Evolutionary conservation across 2,797 vertebrate genomes (phyloP).

Genomic region (Propithecus perrieri): DNA sequence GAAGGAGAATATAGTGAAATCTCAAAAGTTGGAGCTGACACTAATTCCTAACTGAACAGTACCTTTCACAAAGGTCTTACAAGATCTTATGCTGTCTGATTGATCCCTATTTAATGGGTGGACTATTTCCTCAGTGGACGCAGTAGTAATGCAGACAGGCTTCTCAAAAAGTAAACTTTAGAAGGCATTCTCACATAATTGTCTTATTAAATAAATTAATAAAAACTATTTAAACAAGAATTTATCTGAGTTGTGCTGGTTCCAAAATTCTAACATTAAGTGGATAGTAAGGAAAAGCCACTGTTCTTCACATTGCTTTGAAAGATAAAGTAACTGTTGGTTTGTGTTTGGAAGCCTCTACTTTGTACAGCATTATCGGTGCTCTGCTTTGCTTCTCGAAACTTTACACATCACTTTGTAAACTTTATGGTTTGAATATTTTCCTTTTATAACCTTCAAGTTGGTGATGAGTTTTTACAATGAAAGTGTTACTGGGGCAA

Average conservation of each 20-base stretch:
- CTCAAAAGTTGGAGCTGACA: neutral
- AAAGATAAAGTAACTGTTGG: neutral
- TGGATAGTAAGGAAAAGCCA: neutral
- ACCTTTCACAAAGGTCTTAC: neutral
- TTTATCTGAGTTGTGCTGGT: neutral
- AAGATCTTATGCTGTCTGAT: no score
- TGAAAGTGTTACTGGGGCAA: constrained; percentile 17
- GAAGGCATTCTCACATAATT: neutral
- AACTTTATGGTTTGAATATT: neutral
- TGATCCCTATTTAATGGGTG: no score
- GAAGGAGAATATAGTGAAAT: neutral
- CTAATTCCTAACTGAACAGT: neutral
- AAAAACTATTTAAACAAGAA: neutral
- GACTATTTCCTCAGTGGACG: neutral
- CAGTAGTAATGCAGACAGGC: neutral
- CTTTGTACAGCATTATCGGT: neutral
- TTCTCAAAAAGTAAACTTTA: neutral
- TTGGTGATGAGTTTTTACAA: constrained; percentile 16
- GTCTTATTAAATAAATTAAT: neutral
- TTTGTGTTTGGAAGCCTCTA: neutral
- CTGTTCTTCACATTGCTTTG: neutral
- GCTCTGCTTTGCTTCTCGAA: neutral
- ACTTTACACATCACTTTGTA: neutral
- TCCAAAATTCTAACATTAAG: neutral
- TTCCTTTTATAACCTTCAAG: constrained; percentile 33